phyloP scores from a whole-genome alignment of 2,113 vertebrate species.

The Chaetodon auriga region DNA sequence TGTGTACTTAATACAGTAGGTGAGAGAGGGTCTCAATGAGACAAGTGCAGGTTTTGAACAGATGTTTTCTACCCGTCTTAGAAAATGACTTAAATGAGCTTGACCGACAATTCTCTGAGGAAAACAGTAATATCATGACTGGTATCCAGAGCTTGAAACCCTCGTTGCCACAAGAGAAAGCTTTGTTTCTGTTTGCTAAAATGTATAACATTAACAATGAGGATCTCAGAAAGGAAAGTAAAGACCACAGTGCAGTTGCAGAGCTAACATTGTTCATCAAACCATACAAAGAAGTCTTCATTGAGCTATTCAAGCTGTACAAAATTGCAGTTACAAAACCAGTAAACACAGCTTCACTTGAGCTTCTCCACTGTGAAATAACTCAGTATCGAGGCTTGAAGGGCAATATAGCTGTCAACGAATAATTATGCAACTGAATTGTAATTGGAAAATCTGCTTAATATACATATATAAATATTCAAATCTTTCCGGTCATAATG shows the following conservation, averaged over 20 bases:
- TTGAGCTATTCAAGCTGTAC: neutral
- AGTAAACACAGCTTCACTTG: neutral
- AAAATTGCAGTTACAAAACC: neutral
- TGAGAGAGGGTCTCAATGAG: neutral
- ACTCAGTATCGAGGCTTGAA: no score
- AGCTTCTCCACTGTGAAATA: no score
- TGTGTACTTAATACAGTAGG: neutral
- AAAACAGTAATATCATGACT: neutral
- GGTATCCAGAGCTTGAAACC: no score
- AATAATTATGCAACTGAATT: no score
- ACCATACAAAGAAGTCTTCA: neutral
- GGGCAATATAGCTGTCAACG: no score
- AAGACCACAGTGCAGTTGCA: neutral
- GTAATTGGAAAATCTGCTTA: no score
- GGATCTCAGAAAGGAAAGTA: neutral
- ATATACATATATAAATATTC: no score
- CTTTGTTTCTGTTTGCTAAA: neutral
- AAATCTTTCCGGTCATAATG: no score
- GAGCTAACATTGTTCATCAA: neutral
- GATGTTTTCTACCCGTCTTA: neutral
- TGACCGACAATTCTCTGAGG: neutral
- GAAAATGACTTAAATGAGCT: neutral
- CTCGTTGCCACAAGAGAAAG: neutral
- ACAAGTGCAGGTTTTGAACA: neutral
- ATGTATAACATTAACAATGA: neutral